These are phyloP conservation scores for Tholera decimalis DNA, from an alignment of 2,888 invertebrate species.

Conservation along the genomic window DNA sequence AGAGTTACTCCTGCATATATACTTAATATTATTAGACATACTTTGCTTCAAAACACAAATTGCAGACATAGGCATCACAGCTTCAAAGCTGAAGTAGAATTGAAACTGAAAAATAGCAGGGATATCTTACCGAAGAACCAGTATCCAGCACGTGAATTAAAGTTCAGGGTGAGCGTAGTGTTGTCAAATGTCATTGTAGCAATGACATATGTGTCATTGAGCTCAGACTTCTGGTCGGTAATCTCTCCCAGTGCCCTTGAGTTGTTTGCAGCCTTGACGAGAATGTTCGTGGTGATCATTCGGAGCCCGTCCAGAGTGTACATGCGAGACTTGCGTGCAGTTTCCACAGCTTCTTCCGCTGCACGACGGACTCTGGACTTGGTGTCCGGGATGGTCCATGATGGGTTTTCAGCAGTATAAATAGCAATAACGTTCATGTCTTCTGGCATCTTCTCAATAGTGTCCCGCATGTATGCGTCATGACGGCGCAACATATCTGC, in stretches of 20 bases:
- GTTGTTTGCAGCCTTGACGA: slow-evolving; percentile 43
- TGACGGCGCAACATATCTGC: slow-evolving; percentile 91
- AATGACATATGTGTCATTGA: slow-evolving; percentile 65
- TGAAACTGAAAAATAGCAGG: too few relatives aligned
- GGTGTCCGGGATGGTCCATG: slow-evolving; percentile 79
- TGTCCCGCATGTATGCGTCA: slow-evolving; percentile 91
- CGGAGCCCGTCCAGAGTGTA: slow-evolving; percentile 69
- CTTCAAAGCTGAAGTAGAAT: too few relatives aligned
- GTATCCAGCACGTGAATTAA: slow-evolving; percentile 77
- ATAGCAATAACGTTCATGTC: slow-evolving; percentile 88
- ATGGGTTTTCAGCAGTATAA: slow-evolving; percentile 91
- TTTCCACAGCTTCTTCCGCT: slow-evolving; percentile 52
- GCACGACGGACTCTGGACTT: slow-evolving; percentile 80
- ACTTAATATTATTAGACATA: too few relatives aligned
- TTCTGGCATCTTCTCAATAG: slow-evolving; percentile 86
- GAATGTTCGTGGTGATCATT: slow-evolving; percentile 69
- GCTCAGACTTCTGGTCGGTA: slow-evolving; percentile 8
- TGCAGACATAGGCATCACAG: too few relatives aligned
- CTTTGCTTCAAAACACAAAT: too few relatives aligned
- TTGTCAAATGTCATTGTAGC: slow-evolving; percentile 73
- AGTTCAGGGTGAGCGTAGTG: slow-evolving; percentile 75
- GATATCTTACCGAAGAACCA: slow-evolving; percentile 84
- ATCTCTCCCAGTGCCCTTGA: slow-evolving; percentile 7
- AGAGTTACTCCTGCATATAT: too few relatives aligned
- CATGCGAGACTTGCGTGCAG: background rate